Conservation (phyloP, 2,113 vertebrate genomes). For the Alosa alosa region DNA sequence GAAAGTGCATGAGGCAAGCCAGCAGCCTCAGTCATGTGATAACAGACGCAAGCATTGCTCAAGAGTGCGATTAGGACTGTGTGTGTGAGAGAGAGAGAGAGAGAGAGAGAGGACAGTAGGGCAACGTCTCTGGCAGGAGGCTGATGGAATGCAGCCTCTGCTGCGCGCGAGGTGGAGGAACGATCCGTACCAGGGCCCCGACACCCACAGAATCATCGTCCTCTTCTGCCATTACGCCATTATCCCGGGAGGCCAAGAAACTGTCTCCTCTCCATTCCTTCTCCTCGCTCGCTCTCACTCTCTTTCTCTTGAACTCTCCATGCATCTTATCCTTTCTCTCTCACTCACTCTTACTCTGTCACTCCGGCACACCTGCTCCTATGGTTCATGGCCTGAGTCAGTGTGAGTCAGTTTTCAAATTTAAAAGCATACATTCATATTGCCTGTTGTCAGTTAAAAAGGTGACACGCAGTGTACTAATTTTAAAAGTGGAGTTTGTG, state of each 20-base stretch:
- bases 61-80: conserved; percentile 3
- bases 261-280: neutral
- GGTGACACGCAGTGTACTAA: neutral
- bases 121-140: conserved; percentile 16
- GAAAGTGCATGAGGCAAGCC: conserved; percentile 3
- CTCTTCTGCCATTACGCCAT: conserved; percentile 39
- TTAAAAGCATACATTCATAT: neutral
- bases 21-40: conserved; percentile 8
- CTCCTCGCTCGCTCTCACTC: neutral
- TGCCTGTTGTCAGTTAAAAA: neutral
- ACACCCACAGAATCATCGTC: conserved; percentile 47
- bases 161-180: conserved; percentile 46
- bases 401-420: neutral
- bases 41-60: conserved; percentile 8
- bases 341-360: neutral
- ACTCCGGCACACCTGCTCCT: neutral
- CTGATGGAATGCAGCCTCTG: conserved; percentile 58
- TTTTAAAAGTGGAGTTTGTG: neutral
- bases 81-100: neutral
- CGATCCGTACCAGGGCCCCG: conserved; percentile 64
- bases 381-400: neutral
- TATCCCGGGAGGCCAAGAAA: conserved; percentile 17
- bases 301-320: neutral
- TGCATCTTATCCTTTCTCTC: neutral
- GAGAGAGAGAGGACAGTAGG: conserved; percentile 4